These are phyloP conservation scores for Cranoglanis bouderius DNA, from an alignment of 2,113 vertebrate genomes.

Conservation along the genomic window DNA sequence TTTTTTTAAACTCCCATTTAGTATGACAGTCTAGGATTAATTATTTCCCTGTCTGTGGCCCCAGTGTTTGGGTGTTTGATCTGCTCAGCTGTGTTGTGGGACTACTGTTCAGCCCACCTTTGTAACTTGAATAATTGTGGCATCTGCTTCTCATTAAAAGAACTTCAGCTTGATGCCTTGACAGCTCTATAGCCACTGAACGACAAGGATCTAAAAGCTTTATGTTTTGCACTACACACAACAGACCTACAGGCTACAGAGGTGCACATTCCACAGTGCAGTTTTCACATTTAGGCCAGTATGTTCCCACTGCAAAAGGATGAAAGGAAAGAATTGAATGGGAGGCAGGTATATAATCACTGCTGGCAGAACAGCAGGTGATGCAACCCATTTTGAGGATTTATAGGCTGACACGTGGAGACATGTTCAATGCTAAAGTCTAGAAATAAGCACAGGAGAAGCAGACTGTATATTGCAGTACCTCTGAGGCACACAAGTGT, in stretches of 20 bases:
- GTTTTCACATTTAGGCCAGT: constrained; percentile 35
- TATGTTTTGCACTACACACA: constrained; percentile 3
- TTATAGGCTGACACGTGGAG: constrained; percentile 50
- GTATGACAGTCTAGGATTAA: constrained; percentile 39
- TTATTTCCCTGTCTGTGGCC: constrained; percentile 36
- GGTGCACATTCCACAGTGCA: constrained; percentile 12
- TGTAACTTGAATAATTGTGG: constrained; percentile 38
- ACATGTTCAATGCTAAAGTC: constrained; percentile 37
- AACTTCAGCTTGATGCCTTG: constrained; percentile 41
- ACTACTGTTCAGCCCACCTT: constrained; percentile 46
- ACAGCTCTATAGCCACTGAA: constrained; percentile 44
- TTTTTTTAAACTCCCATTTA: constrained; percentile 23
- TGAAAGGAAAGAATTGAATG: constrained; percentile 54
- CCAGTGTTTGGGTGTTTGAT: constrained; percentile 43
- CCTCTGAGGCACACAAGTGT: neutral
- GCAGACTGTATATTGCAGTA: neutral
- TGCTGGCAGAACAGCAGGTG: constrained; percentile 42
- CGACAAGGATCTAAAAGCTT: constrained; percentile 25
- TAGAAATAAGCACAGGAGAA: constrained; percentile 24
- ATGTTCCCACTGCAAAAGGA: constrained; percentile 35
- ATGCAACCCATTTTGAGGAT: constrained; percentile 53
- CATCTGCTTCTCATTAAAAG: constrained; percentile 50
- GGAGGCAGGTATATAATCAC: constrained; percentile 55
- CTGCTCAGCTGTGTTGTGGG: constrained; percentile 53
- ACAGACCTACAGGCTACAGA: constrained; percentile 15